phyloP scores from a whole-genome alignment of 2,797 vertebrate species.

The Saguinus oedipus region DNA sequence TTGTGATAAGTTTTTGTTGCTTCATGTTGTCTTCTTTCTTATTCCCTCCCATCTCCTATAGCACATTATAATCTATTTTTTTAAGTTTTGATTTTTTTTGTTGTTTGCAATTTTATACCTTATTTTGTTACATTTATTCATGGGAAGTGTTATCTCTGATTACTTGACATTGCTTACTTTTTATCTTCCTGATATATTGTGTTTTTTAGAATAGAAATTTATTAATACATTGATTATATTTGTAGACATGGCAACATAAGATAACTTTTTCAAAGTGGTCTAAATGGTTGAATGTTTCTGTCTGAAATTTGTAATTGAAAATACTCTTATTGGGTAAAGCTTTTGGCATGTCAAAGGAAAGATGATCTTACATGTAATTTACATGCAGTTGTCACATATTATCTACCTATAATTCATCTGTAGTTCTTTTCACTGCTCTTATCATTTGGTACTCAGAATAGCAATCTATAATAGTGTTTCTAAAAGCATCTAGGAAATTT shows the following conservation, averaged over 20 bases:
- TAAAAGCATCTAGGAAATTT: conserved; percentile 52
- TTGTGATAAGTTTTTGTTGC: background rate
- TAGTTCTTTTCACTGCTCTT: conserved; percentile 34
- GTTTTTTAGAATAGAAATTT: conserved; percentile 36
- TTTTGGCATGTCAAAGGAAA: conserved; percentile 16
- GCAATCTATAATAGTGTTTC: conserved; percentile 27
- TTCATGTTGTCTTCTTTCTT: conserved; percentile 10
- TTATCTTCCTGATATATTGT: background rate
- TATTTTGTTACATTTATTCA: conserved; percentile 50
- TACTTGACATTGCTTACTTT: conserved; percentile 19
- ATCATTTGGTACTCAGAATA: conserved; percentile 48
- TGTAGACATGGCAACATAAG: background rate
- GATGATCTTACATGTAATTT: background rate
- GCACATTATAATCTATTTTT: background rate
- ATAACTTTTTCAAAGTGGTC: conserved; percentile 15
- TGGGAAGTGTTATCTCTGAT: background rate
- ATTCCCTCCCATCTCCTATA: background rate
- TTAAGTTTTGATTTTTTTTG: background rate
- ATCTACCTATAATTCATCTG: conserved; percentile 36
- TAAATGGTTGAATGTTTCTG: conserved; percentile 1
- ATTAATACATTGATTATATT: conserved; percentile 4
- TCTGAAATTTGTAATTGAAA: conserved; percentile 50
- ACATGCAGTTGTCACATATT: conserved; percentile 13
- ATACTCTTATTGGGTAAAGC: background rate
- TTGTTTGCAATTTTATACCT: background rate